Conservation (phyloP, 2,113 vertebrate genomes). For the Lates calcarifer region DNA sequence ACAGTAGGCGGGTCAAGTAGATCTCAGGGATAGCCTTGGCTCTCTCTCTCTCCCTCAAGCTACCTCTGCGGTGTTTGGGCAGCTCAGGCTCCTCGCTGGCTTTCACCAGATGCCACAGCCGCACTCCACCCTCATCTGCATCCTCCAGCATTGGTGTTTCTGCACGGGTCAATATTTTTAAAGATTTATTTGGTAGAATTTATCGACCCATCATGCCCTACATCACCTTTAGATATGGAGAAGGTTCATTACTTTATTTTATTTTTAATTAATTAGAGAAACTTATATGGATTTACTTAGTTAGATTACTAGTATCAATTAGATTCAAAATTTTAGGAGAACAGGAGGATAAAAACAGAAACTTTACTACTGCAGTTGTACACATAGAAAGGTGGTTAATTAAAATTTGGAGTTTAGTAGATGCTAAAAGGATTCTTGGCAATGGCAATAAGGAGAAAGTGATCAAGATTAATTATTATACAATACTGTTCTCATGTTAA, state of each 20-base stretch:
- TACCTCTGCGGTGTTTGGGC: slow-evolving; percentile 94
- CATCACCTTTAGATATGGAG: neutral
- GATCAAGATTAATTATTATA: neutral
- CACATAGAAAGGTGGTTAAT: neutral
- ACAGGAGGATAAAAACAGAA: too few species aligned
- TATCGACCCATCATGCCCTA: neutral
- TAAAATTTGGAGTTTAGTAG: neutral
- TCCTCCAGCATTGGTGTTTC: slow-evolving; percentile 99
- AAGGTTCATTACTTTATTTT: too few species aligned
- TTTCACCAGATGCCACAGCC: slow-evolving; percentile 97
- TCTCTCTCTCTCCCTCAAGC: slow-evolving; percentile 92
- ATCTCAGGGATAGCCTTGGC: slow-evolving; percentile 98
- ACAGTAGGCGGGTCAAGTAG: slow-evolving; percentile 97
- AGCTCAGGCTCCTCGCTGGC: slow-evolving; percentile 96
- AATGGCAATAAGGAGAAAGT: neutral
- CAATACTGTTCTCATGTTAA: slow-evolving; percentile 33
- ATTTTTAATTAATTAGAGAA: too few species aligned
- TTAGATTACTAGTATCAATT: too few species aligned
- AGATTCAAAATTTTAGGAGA: too few species aligned
- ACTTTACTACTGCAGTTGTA: too few species aligned
- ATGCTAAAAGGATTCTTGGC: neutral
- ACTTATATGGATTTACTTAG: too few species aligned
- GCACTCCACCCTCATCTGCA: slow-evolving; percentile 97
- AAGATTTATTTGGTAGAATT: neutral
- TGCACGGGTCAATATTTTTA: slow-evolving; percentile 60